Evolutionary conservation across 2,113 vertebrate genomes (phyloP), one percentile per base, ranked within the genome.

Genomic region (Setophaga petechia): DNA sequence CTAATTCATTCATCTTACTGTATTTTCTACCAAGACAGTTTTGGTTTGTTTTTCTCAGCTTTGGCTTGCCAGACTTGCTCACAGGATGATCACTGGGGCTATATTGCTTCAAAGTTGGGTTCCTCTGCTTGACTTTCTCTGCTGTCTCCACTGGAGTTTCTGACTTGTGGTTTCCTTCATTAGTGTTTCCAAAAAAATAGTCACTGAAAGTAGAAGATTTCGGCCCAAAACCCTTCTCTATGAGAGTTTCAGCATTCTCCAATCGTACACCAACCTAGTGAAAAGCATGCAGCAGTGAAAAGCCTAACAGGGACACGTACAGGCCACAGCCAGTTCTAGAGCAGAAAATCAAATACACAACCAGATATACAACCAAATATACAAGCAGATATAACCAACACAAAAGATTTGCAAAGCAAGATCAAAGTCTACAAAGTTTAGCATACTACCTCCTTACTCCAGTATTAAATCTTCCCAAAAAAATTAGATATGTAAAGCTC

Each of bases 1-100:
- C 97, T 84, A 98, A 85, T 59, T 97, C 97, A 28, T 86, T 98
- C 94, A 99, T 94, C 94, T 97, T 98, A 77, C 82, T 97, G 54
- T 93, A 97, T 31, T 95, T 97, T 81, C 94, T 95, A n/a, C 89
- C 94, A 75, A 83, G 69, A 92, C 99, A 99, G 35, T 17, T 90
- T 41, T 97, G 93, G 31, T 95, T 93, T 71, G 84, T 88, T 33
- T 65, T 74, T 59, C 89, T 96, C 67, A 87, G 35, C 62, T 86
- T 73, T 59, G 62, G 11, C 63, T 90, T 95, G 72, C 76, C 92
- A 69, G 74, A 30, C 74, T 80, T 89, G 51, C 72, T 84, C 51
- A 66, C 49, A 35, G 69, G 52, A 27, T 20, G 61, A 58, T 89
- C 76, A 33, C 61, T 2, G 0, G 37, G 68, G n/a, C 41, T 59